Base-by-base conservation (phyloP, 2,797 vertebrate genomes). In the Cossypha caffra region DNA sequence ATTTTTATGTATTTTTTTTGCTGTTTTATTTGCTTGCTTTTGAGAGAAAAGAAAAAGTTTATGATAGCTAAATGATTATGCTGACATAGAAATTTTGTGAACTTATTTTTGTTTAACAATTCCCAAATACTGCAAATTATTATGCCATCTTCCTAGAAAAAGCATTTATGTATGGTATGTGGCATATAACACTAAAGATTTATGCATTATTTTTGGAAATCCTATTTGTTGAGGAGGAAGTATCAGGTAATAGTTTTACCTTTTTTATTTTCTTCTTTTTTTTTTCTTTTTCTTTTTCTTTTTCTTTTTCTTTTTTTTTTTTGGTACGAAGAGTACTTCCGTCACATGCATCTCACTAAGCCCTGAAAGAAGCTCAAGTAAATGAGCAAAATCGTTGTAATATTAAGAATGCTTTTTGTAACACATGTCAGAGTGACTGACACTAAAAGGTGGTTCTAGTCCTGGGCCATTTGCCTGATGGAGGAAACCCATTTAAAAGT, bases 391-490 rank as follows among this genome's bases (percentile, higher is more conserved):
- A 28, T 8, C 8, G 13, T 29, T 61, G 15, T 43, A 71, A 62
- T 66, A 58, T 18, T 77, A 67, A 80, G 38, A 33, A 55, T 54
- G 10, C 2, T 72, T 88, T 81, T 48, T 43, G 23, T 90, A 80
- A 16, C 29, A 43, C 4, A 5, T 7, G 20, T 55, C 43, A 29
- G 17, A 48, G 16, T 62, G 24, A 50, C 11, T 77, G 29, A 58
- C 6, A 23, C 25, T 40, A 19, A n/a, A 51, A 40, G 19, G 8
- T 61, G 9, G 40, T 9, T 57, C 20, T 26, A n/a, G 14, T 61
- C 25, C 42, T 51, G 17, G 28, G 23, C 8, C 2, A 1, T 47
- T 54, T 74, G 11, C 1, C 0, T n/a, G 14, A 6, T 47, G 16
- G 13, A 67, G 61, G 28, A 69, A 19, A 66, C 10, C 9, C 9